Evolutionary conservation across 2,797 vertebrate genomes (phyloP).

Genomic region (Lophotriccus pileatus): DNA sequence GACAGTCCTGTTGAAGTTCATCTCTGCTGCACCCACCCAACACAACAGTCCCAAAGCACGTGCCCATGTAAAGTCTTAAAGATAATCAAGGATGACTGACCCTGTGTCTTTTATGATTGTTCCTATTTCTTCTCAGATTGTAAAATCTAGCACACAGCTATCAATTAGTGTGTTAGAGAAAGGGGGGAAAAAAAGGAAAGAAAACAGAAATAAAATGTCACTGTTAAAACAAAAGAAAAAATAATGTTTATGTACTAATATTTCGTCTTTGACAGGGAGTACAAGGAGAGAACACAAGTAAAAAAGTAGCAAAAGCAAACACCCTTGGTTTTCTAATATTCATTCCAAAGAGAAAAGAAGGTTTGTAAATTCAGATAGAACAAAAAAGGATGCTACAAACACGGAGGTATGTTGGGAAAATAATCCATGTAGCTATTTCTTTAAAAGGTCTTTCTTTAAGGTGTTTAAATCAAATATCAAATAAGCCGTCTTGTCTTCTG

Average conservation of each 20-base stretch:
- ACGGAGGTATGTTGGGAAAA: slow-evolving; percentile 17
- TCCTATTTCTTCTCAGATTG: background rate
- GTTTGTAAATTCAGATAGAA: slow-evolving; percentile 44
- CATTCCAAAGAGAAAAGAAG: slow-evolving; percentile 7
- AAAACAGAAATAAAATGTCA: slow-evolving; percentile 32
- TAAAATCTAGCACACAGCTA: slow-evolving; percentile 45
- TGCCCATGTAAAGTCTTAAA: background rate
- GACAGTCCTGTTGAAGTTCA: background rate
- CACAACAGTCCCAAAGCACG: background rate
- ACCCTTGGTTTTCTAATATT: background rate
- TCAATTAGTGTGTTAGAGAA: slow-evolving; percentile 48
- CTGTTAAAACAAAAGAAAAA: slow-evolving; percentile 64
- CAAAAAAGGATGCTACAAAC: slow-evolving; percentile 2
- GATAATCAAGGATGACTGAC: background rate
- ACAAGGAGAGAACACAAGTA: slow-evolving; percentile 21
- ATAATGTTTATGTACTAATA: slow-evolving; percentile 53
- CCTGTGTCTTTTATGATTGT: background rate
- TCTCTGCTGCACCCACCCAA: background rate
- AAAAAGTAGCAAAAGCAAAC: background rate
- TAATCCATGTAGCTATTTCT: slow-evolving; percentile 45
- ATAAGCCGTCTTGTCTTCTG: background rate
- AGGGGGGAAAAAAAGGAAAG: background rate
- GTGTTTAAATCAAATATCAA: slow-evolving; percentile 47
- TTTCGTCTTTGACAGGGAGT: slow-evolving; percentile 52
- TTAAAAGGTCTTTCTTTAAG: slow-evolving; percentile 24